A percentile compares a stretch with the other conserved stretches of the same genome.
Evolutionary conservation across 2,888 invertebrate genomes (phyloP).

Genomic region (Patella caerulea): DNA sequence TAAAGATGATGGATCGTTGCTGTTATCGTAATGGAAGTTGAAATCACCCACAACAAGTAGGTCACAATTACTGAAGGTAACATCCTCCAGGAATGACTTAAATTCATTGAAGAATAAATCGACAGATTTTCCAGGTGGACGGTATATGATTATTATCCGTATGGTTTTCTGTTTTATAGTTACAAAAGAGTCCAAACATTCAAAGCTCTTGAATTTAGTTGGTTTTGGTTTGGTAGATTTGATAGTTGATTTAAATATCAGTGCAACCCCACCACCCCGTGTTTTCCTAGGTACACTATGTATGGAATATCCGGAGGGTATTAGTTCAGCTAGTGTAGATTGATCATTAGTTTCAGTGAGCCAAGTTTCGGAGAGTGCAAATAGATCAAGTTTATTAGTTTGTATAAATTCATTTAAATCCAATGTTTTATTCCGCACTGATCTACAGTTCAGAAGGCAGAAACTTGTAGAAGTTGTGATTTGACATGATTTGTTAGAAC

Average conservation of each 20-base stretch:
- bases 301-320: background rate
- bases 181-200: background rate
- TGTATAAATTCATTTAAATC: background rate
- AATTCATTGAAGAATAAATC: background rate
- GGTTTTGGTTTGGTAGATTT: background rate
- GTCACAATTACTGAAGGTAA: background rate
- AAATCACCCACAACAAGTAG: background rate
- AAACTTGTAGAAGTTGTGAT: background rate
- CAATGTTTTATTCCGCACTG: background rate
- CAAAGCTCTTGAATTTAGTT: background rate
- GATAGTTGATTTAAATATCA: background rate
- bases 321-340: background rate
- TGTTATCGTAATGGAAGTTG: background rate
- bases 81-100: background rate
- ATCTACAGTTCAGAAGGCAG: background rate
- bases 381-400: background rate
- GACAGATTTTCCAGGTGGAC: background rate
- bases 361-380: background rate
- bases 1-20: background rate
- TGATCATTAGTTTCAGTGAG: background rate
- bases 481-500: background rate
- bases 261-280: background rate
- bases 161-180: background rate
- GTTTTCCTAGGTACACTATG: background rate
- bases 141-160: background rate